Percentiles rank a stretch among this genome's conserved stretches.
These are phyloP conservation scores for Belonocnema kinseyi DNA, from an alignment of 1,140 invertebrate species.

Conservation along the genomic window DNA sequence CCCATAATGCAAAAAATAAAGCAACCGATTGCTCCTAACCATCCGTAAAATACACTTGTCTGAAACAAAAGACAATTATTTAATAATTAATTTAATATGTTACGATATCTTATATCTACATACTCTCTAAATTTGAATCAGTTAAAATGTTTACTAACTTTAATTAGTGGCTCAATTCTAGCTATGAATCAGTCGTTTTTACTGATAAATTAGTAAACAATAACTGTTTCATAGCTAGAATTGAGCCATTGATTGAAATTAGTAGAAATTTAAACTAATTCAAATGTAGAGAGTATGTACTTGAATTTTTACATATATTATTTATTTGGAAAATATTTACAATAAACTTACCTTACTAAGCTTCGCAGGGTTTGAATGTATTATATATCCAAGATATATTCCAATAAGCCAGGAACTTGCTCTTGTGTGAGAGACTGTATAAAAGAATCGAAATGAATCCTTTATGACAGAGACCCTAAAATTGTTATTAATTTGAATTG, in stretches of 20 bases:
- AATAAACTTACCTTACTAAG: background rate
- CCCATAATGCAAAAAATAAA: conserved; percentile 6
- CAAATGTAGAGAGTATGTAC: too few species aligned
- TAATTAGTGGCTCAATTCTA: too few species aligned
- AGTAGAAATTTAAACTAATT: too few species aligned
- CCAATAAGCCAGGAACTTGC: conserved; percentile 78
- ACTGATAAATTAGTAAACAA: too few species aligned
- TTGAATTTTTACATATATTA: background rate
- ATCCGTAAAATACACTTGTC: conserved; percentile 2
- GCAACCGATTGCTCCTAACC: background rate
- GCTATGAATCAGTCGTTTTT: too few species aligned
- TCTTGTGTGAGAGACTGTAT: conserved; percentile 66
- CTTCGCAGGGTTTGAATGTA: background rate
- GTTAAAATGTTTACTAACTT: too few species aligned
- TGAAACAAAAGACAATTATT: background rate
- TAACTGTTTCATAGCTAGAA: too few species aligned
- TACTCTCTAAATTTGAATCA: too few species aligned
- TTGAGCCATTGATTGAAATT: too few species aligned
- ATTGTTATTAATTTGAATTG: too few species aligned
- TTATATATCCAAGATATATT: conserved; percentile 74
- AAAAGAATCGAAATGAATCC: conserved; percentile 41
- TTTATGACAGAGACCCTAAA: background rate
- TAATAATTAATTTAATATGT: background rate
- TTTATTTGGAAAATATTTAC: conserved; percentile 13
- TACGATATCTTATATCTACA: too few species aligned